Evolutionary conservation across 2,113 vertebrate genomes (phyloP).

Genomic region (Pseudopipra pipra): DNA sequence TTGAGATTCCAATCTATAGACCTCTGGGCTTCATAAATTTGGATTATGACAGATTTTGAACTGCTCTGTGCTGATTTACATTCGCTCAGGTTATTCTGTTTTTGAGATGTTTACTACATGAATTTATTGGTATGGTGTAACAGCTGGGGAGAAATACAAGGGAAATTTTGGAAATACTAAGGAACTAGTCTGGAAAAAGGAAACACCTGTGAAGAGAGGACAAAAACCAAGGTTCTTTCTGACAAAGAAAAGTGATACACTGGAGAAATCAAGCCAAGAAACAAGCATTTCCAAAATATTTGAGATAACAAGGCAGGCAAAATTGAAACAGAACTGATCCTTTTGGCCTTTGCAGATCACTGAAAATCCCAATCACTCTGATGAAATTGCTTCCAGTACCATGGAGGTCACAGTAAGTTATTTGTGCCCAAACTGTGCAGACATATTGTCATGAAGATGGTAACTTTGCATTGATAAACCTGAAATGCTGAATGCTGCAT

Average conservation of each 20-base stretch:
- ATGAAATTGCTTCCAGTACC: not conserved
- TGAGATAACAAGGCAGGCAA: not conserved
- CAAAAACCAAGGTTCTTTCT: not conserved
- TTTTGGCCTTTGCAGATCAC: not conserved
- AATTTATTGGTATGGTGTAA: not conserved
- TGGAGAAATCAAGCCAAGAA: not conserved
- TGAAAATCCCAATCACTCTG: not conserved
- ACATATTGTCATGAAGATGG: not conserved
- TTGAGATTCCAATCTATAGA: not conserved
- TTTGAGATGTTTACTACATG: not conserved
- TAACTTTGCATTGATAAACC: not conserved
- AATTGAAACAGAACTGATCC: not conserved
- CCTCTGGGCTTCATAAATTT: not conserved
- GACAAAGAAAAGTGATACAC: not conserved
- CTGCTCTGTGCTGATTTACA: not conserved
- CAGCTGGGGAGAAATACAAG: not conserved
- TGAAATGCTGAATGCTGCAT: not conserved
- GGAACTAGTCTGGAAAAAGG: not conserved
- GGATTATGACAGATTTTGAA: not conserved
- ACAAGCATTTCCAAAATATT: not conserved
- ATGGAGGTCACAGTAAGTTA: not conserved
- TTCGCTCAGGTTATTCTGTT: not conserved
- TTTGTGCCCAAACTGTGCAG: not conserved
- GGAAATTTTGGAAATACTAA: not conserved
- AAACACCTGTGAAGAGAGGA: not conserved